Evolutionary conservation across 2,113 vertebrate genomes (phyloP).

Genomic region (Callaeas wilsoni): DNA sequence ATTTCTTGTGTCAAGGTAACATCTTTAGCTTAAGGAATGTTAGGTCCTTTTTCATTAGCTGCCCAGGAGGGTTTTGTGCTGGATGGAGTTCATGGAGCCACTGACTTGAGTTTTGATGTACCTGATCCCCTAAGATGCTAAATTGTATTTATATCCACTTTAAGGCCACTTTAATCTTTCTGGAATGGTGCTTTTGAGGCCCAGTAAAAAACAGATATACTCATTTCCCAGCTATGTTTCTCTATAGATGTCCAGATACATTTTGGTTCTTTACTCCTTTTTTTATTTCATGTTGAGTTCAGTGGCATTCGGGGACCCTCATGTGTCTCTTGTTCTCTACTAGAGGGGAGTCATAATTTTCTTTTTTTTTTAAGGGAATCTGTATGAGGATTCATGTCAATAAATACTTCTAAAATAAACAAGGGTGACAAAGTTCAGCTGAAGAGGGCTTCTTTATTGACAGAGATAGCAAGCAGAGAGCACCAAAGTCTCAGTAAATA

Average conservation of each 20-base stretch:
- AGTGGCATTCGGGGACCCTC: not conserved
- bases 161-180: not conserved
- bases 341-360: not conserved
- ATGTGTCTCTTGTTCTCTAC: not conserved
- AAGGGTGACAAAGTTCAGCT: not conserved
- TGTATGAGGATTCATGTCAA: not conserved
- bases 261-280: not conserved
- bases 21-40: not conserved
- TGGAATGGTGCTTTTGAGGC: not conserved
- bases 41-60: not conserved
- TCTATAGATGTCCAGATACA: not conserved
- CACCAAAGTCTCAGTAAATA: not conserved
- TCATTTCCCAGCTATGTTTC: not conserved
- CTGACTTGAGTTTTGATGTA: not conserved
- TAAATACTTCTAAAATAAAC: not conserved
- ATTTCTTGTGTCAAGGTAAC: not conserved
- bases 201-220: not conserved
- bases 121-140: not conserved
- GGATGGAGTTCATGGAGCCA: not conserved
- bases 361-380: not conserved
- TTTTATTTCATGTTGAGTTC: not conserved
- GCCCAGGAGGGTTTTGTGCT: not conserved
- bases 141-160: not conserved
- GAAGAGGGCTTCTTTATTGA: not conserved
- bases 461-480: not conserved